Evolutionary conservation across 2,797 vertebrate genomes (phyloP), one percentile per base, ranked within the genome.

Genomic region (Sebastes hopkinsi): DNA sequence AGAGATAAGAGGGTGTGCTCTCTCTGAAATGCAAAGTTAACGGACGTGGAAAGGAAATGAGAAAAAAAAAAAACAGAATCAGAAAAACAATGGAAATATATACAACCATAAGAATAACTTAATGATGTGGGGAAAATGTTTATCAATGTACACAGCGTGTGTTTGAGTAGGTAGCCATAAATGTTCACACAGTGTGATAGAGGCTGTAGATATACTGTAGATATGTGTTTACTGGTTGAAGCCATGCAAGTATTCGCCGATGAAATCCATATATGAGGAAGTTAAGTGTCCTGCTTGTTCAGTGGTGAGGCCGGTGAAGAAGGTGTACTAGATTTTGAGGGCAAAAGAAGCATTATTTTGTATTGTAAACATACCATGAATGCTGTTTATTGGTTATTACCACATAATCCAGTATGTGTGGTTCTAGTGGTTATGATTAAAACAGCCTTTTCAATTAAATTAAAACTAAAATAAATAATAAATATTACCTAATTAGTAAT

Each of bases 21-120:
- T 85, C 77, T 89, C 71, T 86, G 83, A 94, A 92, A 94, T 94
- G 90, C 87, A 88, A 92, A 94, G 94, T 78, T 65, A 66, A 88
- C 62, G 62, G 80, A 86, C 86, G 89, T 88, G 60, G 90, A 92
- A 89, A 87, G 84, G 86, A 88, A 90, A 90, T 78, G 60, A 78
- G 77, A 77, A 68, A 70, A 79, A 70, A 50, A 73, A 74, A 46
- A 46, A 2, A 58, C 83, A 20, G 16, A 12, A 71, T 76, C 70
- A 79, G 50, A 82, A 77, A 83, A 83, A 74, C 42, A 80, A 83
- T 59, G 64, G 60, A 29, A 65, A 72, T 77, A 89, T 77, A 75
- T 74, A 78, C 38, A 83, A 79, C 67, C 27, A 42, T 36, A 74
- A 69, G 36, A 72, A 77, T 10, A 65, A 75, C 52, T 83, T 77